Conservation (phyloP, 2,888 invertebrate genomes). For the Drosophila recens region DNA sequence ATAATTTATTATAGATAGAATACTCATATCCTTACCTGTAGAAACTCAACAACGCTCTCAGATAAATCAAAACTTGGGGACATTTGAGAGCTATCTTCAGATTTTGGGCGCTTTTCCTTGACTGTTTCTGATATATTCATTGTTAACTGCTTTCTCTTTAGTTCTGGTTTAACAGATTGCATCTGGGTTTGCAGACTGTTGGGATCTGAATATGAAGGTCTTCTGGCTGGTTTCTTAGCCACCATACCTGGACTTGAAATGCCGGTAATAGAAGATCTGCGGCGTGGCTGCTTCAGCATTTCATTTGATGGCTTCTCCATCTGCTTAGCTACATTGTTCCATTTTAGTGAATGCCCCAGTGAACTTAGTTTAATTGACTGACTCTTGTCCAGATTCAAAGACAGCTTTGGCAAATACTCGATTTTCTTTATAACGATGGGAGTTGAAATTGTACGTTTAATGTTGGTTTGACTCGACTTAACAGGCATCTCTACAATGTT, state of each 20-base stretch:
- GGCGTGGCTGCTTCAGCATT: neutral
- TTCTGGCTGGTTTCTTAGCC: neutral
- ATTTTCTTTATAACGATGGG: constrained; percentile 20
- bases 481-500: neutral
- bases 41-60: constrained; percentile 42
- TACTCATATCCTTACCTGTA: constrained; percentile 40
- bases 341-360: neutral
- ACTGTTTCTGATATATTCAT: neutral
- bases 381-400: neutral
- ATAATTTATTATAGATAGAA: neutral
- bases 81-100: neutral
- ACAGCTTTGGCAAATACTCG: constrained; percentile 25
- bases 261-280: neutral
- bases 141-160: neutral
- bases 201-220: constrained; percentile 9
- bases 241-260: neutral
- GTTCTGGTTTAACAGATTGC: neutral
- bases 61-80: constrained; percentile 32
- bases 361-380: neutral
- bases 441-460: neutral
- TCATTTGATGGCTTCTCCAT: neutral
- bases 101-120: constrained; percentile 18
- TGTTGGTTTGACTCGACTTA: neutral
- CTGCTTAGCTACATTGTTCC: neutral
- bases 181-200: neutral